Percentiles rank a stretch among this genome's conserved stretches.
Evolutionary conservation across 2,797 vertebrate species (phyloP).

Genomic region (Chelonia mydas): DNA sequence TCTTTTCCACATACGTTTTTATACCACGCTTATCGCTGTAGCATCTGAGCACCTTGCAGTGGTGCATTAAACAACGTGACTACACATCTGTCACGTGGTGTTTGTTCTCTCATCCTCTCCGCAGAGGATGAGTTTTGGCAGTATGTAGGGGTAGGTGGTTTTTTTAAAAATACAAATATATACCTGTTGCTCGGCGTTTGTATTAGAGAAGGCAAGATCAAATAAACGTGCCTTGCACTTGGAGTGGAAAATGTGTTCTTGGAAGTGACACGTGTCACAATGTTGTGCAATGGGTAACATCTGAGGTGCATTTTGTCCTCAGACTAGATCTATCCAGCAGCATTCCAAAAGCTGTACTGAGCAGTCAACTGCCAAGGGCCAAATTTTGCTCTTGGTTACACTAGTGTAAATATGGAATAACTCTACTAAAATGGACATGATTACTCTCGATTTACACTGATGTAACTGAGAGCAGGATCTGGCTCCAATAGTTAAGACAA

Average conservation of each 20-base stretch:
- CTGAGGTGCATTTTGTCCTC: background rate
- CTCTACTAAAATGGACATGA: background rate
- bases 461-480: constrained; percentile 6
- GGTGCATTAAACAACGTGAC: background rate
- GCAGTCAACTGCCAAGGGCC: background rate
- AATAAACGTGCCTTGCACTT: background rate
- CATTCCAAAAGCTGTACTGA: background rate
- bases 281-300: background rate
- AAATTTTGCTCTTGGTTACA: background rate
- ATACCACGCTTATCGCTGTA: background rate
- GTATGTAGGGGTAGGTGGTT: background rate
- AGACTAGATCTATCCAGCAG: background rate
- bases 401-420: background rate
- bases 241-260: background rate
- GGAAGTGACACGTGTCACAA: background rate
- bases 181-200: background rate
- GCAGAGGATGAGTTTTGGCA: background rate
- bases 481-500: background rate
- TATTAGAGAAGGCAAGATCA: background rate
- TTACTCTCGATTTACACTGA: background rate
- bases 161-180: background rate
- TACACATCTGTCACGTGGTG: background rate
- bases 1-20: background rate
- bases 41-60: background rate
- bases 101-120: background rate